These are phyloP conservation scores for Ambastaia sidthimunki DNA, from an alignment of 2,797 vertebrate species.

Conservation along the genomic window DNA sequence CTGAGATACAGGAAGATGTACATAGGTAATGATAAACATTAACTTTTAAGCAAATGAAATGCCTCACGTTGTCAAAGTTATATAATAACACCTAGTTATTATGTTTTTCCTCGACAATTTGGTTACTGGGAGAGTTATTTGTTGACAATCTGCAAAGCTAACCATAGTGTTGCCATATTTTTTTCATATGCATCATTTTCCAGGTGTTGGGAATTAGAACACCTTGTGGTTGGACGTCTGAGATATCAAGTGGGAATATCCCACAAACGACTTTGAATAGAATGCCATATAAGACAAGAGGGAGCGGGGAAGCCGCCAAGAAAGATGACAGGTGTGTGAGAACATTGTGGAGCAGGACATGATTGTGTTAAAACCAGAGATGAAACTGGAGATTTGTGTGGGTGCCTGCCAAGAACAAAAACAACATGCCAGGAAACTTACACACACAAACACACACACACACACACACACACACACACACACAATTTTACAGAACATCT, in stretches of 20 bases:
- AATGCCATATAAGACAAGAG: neutral
- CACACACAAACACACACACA: neutral
- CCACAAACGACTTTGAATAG: neutral
- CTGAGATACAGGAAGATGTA: too few relatives aligned
- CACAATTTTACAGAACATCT: conserved; percentile 1
- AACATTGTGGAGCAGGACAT: conserved; percentile 24
- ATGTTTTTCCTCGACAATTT: too few relatives aligned
- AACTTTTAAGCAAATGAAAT: too few relatives aligned
- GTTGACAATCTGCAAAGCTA: neutral
- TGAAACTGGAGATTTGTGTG: conserved; percentile 42
- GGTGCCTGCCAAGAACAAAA: conserved; percentile 44
- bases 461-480: conserved; percentile 9
- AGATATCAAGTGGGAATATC: neutral
- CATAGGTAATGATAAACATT: too few relatives aligned
- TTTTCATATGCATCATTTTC: neutral
- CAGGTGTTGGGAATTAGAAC: neutral
- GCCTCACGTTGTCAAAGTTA: neutral
- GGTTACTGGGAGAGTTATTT: too few relatives aligned
- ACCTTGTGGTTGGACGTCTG: neutral
- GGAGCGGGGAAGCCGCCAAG: neutral
- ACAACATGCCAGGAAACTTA: conserved; percentile 27
- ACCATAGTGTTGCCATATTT: neutral
- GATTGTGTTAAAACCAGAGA: conserved; percentile 46
- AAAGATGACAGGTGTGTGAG: conserved; percentile 41
- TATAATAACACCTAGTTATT: neutral